Percentiles rank a stretch among this genome's conserved stretches.
phyloP scores from a whole-genome alignment of 2,888 invertebrate genomes.

The Plebejus argus region DNA sequence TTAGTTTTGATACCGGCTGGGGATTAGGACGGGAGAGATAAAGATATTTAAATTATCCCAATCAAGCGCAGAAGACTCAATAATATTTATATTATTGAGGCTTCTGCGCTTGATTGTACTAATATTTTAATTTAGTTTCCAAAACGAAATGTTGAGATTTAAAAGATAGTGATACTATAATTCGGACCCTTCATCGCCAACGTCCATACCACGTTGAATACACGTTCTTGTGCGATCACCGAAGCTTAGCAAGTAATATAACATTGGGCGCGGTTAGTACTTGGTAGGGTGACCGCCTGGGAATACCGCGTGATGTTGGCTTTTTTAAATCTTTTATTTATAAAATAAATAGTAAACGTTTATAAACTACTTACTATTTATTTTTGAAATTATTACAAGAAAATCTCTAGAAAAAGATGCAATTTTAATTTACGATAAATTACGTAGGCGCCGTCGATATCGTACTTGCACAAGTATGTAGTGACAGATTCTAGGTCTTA shows the following conservation, averaged over 20 bases:
- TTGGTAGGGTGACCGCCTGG: slow-evolving; percentile 56
- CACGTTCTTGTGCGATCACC: slow-evolving; percentile 49
- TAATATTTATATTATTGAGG: no score
- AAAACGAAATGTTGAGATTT: neutral
- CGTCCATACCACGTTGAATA: slow-evolving; percentile 41
- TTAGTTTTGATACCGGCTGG: neutral
- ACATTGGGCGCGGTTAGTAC: slow-evolving; percentile 61
- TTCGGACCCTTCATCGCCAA: slow-evolving; percentile 33
- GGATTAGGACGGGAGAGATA: neutral
- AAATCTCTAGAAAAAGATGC: no score
- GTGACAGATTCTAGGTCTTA: neutral
- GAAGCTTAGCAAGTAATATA: slow-evolving; percentile 53
- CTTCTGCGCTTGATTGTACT: neutral
- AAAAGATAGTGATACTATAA: neutral
- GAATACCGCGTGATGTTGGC: slow-evolving; percentile 56
- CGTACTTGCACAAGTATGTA: no score
- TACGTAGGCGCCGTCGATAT: no score
- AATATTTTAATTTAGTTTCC: neutral
- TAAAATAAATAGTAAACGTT: no score
- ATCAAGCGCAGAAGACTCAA: no score
- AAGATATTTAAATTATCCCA: slow-evolving; percentile 1
- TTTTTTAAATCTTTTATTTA: slow-evolving; percentile 42
- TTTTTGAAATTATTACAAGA: no score
- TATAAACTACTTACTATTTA: no score
- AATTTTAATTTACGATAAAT: no score